Base-by-base conservation (phyloP, 2,888 invertebrate species). In the Pherbina coryleti region DNA sequence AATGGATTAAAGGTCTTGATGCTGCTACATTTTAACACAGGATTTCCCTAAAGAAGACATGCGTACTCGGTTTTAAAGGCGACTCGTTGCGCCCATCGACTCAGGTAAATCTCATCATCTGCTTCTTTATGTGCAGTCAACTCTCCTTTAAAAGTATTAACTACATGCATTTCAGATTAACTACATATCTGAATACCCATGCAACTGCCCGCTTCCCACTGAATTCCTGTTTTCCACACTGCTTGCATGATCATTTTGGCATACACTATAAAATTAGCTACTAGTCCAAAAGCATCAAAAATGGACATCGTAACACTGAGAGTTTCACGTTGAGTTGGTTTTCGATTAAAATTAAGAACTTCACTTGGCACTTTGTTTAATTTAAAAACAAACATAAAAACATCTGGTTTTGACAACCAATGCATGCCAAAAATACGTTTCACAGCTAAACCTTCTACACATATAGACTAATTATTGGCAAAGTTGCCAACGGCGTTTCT, bases 381-480 rank as follows among this genome's bases (percentile, higher is more conserved):
- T 64, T n/a, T n/a, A n/a, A n/a, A n/a, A n/a, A n/a, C n/a, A n/a
- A n/a, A n/a, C n/a, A n/a, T n/a, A n/a, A n/a, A 67, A 19, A 44
- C 66, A 62, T 77, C 79, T 25, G 55, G 3, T 49, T 53, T 57
- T 37, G 76, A n/a, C 34, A 57, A 11, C 71, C 78, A 74, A 22
- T 77, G 74, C 64, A 79, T 71, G 19, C 76, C 77, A 5, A 80
- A 14, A 8, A 78, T 71, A 25, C 78, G 49, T 67, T 78, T 71
- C 3, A 51, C 44, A 11, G 44, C 37, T 17, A 14, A 55, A n/a
- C 31, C 25, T 19, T 74, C 62, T 37, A 67, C 60, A n/a, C 17
- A 25, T 22, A 64, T 17, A 19, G 28, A 51, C n/a, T 25, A n/a
- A 17, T 31, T n/a, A 5, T 11, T 14, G n/a, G 37, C 11, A 9